phyloP scores from a whole-genome alignment of 2,888 invertebrate genomes.

The Pachycephus smyrnensis region DNA sequence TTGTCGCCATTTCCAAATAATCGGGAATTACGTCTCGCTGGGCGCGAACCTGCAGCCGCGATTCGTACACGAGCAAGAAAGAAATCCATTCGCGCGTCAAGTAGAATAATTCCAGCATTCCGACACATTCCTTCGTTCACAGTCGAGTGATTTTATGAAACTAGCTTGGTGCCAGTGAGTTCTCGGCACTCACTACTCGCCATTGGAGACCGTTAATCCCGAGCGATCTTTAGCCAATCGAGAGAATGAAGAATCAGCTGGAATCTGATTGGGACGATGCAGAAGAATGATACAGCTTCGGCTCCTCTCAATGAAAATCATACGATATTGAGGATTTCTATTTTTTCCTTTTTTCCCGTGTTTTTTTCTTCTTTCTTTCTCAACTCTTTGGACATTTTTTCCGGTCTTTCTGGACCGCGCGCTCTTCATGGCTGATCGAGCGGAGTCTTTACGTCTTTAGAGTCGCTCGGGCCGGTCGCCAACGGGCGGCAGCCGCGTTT shows the following conservation, averaged over 20 bases:
- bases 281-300: neutral
- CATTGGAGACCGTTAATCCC: neutral
- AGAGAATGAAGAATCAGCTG: neutral
- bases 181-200: conserved; percentile 4
- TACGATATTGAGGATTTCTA: neutral
- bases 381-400: conserved; percentile 39
- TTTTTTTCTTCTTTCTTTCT: conserved; percentile 31
- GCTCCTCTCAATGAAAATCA: neutral
- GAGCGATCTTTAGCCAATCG: neutral
- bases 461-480: conserved; percentile 61
- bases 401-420: conserved; percentile 26
- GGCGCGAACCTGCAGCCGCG: conserved; percentile 7
- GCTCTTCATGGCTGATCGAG: conserved; percentile 63
- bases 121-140: conserved; percentile 54
- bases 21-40: conserved; percentile 8
- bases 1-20: neutral
- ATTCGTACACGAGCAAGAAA: conserved; percentile 28
- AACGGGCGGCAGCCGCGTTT: conserved; percentile 65
- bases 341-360: neutral
- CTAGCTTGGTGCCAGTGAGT: conserved; percentile 17
- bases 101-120: conserved; percentile 47
- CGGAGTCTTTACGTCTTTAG: conserved; percentile 66
- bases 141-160: conserved; percentile 56
- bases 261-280: neutral
- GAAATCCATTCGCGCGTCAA: conserved; percentile 24